phyloP scores from a whole-genome alignment of 2,797 vertebrate genomes.

The Arctocebus calabarensis region DNA sequence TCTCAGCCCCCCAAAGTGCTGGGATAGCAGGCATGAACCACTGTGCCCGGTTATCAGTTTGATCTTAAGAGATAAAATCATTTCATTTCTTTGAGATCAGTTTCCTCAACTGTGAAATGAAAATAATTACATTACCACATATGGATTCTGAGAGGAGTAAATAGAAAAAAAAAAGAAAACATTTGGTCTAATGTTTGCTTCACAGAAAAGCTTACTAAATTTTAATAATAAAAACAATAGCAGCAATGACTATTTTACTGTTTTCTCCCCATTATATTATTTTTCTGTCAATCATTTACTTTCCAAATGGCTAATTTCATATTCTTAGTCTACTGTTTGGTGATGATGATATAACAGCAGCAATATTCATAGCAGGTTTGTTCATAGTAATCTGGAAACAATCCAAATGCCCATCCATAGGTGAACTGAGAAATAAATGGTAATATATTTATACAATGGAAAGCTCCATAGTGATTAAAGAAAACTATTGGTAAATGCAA shows the following conservation, averaged over 20 bases:
- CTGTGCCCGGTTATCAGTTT: background rate
- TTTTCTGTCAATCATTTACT: background rate
- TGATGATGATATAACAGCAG: background rate
- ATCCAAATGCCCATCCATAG: background rate
- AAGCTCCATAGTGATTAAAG: background rate
- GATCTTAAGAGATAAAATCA: background rate
- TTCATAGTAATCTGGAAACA: background rate
- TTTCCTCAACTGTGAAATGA: background rate
- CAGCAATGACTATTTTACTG: background rate
- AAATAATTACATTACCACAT: background rate
- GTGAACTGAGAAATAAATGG: background rate
- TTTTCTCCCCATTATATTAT: background rate
- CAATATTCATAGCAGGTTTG: background rate
- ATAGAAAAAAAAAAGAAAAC: background rate
- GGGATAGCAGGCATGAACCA: background rate
- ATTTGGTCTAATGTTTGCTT: background rate
- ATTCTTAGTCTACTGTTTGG: background rate
- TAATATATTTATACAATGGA: background rate
- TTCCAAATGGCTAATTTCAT: background rate
- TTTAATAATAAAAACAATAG: background rate
- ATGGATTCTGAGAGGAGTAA: background rate
- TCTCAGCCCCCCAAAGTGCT: no score
- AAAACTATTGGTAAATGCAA: background rate
- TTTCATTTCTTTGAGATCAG: background rate
- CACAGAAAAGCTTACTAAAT: background rate